Base-by-base conservation (phyloP, 2,888 invertebrate species). In the Nymphalis polychloros region DNA sequence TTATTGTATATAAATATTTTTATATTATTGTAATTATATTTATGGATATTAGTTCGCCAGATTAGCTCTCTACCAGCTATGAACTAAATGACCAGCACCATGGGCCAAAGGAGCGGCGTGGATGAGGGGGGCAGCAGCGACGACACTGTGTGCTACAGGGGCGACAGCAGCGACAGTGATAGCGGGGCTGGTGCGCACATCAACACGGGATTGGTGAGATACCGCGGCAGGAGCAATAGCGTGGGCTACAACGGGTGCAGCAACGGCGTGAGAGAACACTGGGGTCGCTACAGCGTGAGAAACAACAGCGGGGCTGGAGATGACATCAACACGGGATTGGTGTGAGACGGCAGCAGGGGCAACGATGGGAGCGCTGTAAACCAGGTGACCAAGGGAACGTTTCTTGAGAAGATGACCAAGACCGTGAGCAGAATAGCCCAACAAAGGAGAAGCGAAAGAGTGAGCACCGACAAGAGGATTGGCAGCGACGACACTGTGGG, bases 11-110 rank as follows among this genome's bases (percentile, higher is more conserved):
- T 70, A 72, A 72, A 70, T 70, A 63, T 59, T 68, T 64, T 68
- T 66, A 64, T 60, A 13, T 35, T 52, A 47, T 68, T 41, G 41
- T 41, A 13, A 41, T 41, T 65, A 63, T 66, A 68, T 64, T 67
- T 67, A 64, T 64, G 60, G 62, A 62, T 69, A 27, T 82, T 78
- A 78, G 77, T 84, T 88, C 84, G 84, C 88, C 85, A 88, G 84
- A 76, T 81, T 83, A 82, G 76, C 79, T 87, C 69, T 84, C 90
- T 76, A 92, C 91, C 90, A 91, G 74, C 78, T 88, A 75, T 89
- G 86, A 72, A 77, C 72, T 35, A 73, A 75, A 55, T 73, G 77
- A 53, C 72, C 62, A 66, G 77, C 75, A 65, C 70, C 74, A 71
- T 80, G 75, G 27, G 68, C 81, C 53, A 80, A 74, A 61, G 85